Conservation (phyloP, 2,113 vertebrate genomes). For the Manacus vitellinus region DNA sequence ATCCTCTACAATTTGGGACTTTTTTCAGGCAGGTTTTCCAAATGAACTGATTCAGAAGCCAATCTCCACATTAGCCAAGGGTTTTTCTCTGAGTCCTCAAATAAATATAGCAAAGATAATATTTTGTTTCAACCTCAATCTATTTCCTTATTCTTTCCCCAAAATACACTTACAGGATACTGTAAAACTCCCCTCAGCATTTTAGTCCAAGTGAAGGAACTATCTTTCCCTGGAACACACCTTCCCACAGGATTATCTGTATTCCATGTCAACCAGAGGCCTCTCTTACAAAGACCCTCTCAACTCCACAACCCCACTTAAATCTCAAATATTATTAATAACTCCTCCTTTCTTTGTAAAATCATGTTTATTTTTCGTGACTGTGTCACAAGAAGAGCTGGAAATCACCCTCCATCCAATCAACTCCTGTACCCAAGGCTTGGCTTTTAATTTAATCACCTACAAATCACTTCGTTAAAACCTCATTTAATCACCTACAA, state of each 20-base stretch:
- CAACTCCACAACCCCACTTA: background rate
- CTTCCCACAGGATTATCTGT: background rate
- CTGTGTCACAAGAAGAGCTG: background rate
- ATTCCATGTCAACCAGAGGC: background rate
- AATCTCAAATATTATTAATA: background rate
- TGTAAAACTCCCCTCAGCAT: background rate
- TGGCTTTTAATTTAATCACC: background rate
- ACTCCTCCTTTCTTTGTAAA: background rate
- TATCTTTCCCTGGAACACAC: background rate
- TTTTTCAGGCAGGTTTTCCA: background rate
- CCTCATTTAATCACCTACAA: background rate
- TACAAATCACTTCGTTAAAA: background rate
- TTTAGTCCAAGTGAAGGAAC: background rate
- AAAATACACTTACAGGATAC: background rate
- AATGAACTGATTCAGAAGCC: background rate
- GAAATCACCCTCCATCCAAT: background rate
- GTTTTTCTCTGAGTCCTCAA: background rate
- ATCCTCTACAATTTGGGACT: background rate
- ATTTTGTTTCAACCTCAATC: background rate
- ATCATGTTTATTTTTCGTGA: background rate
- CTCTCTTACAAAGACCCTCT: background rate
- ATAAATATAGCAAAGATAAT: background rate
- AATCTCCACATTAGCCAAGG: background rate
- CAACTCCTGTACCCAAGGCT: accelerated
- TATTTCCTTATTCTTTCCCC: background rate